Percentiles rank a stretch among this genome's conserved stretches.
Evolutionary conservation across 2,113 vertebrate genomes (phyloP).

Genomic region (Mungos mungo): DNA sequence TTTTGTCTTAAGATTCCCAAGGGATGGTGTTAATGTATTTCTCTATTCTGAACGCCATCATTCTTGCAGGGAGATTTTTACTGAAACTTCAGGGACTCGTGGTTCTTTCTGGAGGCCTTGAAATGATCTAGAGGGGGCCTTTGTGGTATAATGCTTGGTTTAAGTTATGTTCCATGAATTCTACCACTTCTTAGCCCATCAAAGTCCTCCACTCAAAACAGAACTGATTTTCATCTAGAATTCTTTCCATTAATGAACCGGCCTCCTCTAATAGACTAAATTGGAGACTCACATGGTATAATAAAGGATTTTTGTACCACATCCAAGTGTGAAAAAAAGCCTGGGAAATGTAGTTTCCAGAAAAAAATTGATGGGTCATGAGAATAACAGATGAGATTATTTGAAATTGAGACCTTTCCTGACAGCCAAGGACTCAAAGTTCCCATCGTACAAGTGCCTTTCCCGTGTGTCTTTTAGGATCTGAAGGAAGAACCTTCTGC

Average conservation of each 20-base stretch:
- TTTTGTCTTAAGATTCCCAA: constrained; percentile 17
- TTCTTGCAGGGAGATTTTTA: background rate
- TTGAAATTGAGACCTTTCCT: background rate
- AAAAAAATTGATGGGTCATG: constrained; percentile 19
- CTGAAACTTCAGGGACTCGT: background rate
- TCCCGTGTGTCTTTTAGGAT: background rate
- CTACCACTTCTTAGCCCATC: background rate
- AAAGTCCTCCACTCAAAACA: background rate
- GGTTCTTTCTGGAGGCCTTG: background rate
- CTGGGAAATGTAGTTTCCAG: constrained; percentile 27
- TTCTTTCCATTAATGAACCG: background rate
- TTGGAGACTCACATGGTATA: background rate
- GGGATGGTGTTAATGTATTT: background rate
- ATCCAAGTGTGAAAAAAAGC: constrained; percentile 22
- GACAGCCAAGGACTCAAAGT: background rate
- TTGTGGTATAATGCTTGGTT: background rate
- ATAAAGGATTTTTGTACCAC: background rate
- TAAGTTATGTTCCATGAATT: background rate
- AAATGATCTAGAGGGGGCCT: background rate
- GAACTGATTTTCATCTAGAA: background rate
- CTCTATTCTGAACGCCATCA: background rate
- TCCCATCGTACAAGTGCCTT: background rate
- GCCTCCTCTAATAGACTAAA: background rate
- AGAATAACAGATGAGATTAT: constrained; percentile 45
- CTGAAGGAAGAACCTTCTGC: background rate